Evolutionary conservation across 2,888 invertebrate genomes (phyloP), one percentile per base, ranked within the genome.

Genomic region (Sisyra nigra): DNA sequence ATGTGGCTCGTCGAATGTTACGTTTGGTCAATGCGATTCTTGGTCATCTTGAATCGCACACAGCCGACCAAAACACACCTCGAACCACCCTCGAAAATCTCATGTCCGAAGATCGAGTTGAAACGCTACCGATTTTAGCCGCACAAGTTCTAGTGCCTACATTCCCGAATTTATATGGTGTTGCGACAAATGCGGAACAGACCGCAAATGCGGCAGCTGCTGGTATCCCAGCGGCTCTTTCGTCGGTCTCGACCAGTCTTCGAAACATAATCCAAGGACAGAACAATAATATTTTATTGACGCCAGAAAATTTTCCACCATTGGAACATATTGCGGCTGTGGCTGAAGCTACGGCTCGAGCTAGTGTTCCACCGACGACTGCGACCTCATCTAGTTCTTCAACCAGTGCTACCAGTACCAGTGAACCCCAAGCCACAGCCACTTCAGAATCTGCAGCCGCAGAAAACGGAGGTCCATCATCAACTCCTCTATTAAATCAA

Each of bases 1-100:
- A 60, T 45, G 62, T 68, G 19, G 70, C 69, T 9, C 59, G 59
- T 48, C 60, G 66, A 38, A 70, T 73, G 68, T 49, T 73, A 10
- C 54, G 58, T 10, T 59, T 62, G 34, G 67, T 67, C 3, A 59
- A 60, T 44, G 57, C 58, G 3, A 55, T 66, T 10, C 55, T 72
- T 10, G 58, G 63, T 46, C 60, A 62, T 45, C 53, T 73, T 13
- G 68, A 71, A 31, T 57, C 60, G 52, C 59, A 61, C 2, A 46
- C 47, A 17, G 32, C 34, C 6, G 35, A 48, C 44, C 7, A 41
- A 46, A 49, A 33, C 32, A 42, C 48, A 1, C 54, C 52, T 41
- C 48, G 40, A 39, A 51, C 60, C 60, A 58, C 51, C 56, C 31
- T 55, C 46, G 37, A 54, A 31, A 51, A 48, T n/a, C 13, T 42